Evolutionary conservation across 2,888 invertebrate genomes (phyloP), one percentile per base, ranked within the genome.

Genomic region (Fragum sueziense): DNA sequence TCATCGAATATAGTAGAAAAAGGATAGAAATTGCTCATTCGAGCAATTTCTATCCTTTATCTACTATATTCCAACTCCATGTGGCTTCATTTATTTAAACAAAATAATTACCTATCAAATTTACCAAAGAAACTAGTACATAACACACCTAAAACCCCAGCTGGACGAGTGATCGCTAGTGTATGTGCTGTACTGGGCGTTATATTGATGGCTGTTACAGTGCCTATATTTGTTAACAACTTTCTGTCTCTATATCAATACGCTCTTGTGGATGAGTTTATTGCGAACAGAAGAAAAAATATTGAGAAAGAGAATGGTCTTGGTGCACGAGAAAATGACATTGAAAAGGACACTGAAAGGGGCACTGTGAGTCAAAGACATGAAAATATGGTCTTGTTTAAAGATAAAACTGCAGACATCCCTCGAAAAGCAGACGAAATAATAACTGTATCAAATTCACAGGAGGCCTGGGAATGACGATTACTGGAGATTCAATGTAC

Each of bases 201-300:
- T 4, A 62, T 86, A 17, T 33, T 85, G 14, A 51, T 86, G n/a
- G 75, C 86, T 7, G 29, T 85, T 14, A 74, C 84, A 3, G 70
- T 86, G 34, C 85, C 85, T 0, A 77, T 86, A 62, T 83, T 85
- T 72, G 86, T 86, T 0, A 86, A 86, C 65, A 86, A 79, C 62
- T 85, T 85, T 73, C 61, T 86, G 0, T 59, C 79, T 2, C 68
- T 86, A 47, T 86, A 86, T 59, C 79, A 85, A 52, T 76, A 77
- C 62, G 73, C 85, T 2, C 54, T 61, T 31, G 33, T 86, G 11
- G 74, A 79, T 29, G 85, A 84, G 1, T 25, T 20, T n/a, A 62
- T 75, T 20, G 31, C 29, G 61, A 57, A 6, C 22, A n/a, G n/a
- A n/a, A n/a, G n/a, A n/a, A 57, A 57, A 25, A 57, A 27, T 4